Conservation (phyloP, 2,888 invertebrate genomes). For the Ariolimax columbianus region DNA sequence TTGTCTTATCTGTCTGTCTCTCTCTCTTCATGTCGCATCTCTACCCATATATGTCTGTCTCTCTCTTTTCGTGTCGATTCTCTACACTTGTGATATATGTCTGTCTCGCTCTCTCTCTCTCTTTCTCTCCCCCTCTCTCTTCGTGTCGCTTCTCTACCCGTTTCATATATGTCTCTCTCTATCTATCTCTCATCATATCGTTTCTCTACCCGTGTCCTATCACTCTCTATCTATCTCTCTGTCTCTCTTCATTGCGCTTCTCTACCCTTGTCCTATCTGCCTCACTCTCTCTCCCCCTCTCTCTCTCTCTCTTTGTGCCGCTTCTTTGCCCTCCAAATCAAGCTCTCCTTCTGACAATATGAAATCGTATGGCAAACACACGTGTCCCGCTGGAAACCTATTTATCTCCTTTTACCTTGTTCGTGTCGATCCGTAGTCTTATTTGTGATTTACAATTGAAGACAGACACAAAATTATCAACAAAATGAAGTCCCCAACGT, state of each 20-base stretch:
- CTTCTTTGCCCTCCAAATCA: not conserved
- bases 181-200: too few relatives aligned
- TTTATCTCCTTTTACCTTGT: not conserved
- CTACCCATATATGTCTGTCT: too few relatives aligned
- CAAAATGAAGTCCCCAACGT: not conserved
- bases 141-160: too few relatives aligned
- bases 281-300: not conserved
- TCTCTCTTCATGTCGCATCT: too few relatives aligned
- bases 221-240: not conserved
- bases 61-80: too few relatives aligned
- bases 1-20: too few relatives aligned
- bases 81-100: too few relatives aligned
- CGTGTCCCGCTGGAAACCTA: not conserved
- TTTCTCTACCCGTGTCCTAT: too few relatives aligned
- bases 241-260: too few relatives aligned
- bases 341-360: not conserved
- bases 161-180: too few relatives aligned
- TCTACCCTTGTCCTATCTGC: not conserved
- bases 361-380: not conserved
- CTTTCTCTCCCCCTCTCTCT: too few relatives aligned
- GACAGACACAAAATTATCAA: not conserved
- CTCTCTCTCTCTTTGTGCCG: not conserved
- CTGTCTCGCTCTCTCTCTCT: too few relatives aligned
- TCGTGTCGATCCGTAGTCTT: not conserved
- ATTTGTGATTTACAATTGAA: not conserved